Evolutionary conservation across 2,797 vertebrate species (phyloP), one percentile per base, ranked within the genome.

Genomic region (Decapterus maruadsi): DNA sequence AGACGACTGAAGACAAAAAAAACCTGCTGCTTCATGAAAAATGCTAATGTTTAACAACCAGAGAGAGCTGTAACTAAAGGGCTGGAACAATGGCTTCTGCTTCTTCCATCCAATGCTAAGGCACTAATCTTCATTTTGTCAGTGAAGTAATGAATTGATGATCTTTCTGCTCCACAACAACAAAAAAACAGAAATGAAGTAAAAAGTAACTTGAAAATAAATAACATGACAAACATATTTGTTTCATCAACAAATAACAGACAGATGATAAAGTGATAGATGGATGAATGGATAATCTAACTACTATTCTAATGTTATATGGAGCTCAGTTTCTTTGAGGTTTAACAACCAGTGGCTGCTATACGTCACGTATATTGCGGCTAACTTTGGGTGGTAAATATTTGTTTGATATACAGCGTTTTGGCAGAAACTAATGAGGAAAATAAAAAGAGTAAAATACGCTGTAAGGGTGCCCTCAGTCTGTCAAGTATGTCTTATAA

Each of bases 401-500:
- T 53, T 19, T 66, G 19, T 56, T 61, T 7, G 51, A 16, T 50
- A 17, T 38, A 19, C 34, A 29, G 1, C 13, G 4, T 79, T 59
- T 74, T 34, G 50, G 51, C 50, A 50, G 20, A 12, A 63, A 75
- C 36, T 46, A 0, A 2, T 38, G 36, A 34, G 16, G 17, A 46
- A 22, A 57, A 0, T 10, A 36, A n/a, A 26, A 4, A 2, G 6
- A 19, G 36, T 58, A 6, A 74, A 14, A 14, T 61, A 10, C 20
- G 34, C 46, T 81, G 68, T 75, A 20, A 11, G 59, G 83, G 71
- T 84, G 80, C 64, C 82, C 67, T 56, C 7, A 34, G 1, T 77
- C 40, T 74, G n/a, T 69, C 0, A 4, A 75, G 10, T 22, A 7
- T 70, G 82, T 58, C 16, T 16, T 45, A 17, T 22, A 54, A 45